A percentile compares a stretch with the other conserved stretches of the same genome.
These are phyloP conservation scores for Caerostris extrusa DNA, from an alignment of 1,140 invertebrate genomes.

Conservation along the genomic window DNA sequence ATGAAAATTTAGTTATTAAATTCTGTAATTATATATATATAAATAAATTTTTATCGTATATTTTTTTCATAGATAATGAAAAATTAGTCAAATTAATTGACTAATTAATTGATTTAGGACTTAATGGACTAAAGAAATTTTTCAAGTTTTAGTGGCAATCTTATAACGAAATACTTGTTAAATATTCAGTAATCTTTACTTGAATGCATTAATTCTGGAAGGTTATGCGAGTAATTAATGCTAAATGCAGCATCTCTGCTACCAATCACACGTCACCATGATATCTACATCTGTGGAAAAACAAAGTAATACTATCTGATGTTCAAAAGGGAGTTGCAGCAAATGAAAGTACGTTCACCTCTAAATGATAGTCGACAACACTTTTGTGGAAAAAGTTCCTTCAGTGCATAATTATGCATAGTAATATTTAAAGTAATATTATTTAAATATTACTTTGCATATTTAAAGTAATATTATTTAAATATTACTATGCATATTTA, in stretches of 20 bases:
- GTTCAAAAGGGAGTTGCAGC: constrained; percentile 1
- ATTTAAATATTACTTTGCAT: too few relatives aligned
- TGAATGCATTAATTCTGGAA: neutral
- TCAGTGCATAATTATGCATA: too few relatives aligned
- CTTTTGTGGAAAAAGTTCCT: neutral
- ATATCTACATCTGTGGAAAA: neutral
- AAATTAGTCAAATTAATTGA: too few relatives aligned
- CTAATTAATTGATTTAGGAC: too few relatives aligned
- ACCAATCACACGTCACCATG: neutral
- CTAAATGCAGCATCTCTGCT: neutral
- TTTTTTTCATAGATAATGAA: too few relatives aligned
- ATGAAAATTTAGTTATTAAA: neutral
- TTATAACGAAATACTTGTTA: neutral
- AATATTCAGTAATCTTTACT: neutral
- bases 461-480: too few relatives aligned
- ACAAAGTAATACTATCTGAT: neutral
- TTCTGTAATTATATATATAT: neutral
- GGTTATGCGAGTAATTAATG: neutral
- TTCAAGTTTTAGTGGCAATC: neutral
- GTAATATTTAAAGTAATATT: too few relatives aligned
- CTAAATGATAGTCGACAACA: neutral
- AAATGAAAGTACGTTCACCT: constrained; percentile 13
- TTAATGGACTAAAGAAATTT: too few relatives aligned
- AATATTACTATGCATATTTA: too few relatives aligned
- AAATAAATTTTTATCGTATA: neutral